Percentiles rank a stretch among this genome's conserved stretches.
Conservation (phyloP, 1,140 invertebrate genomes). For the Drepana arcuata region DNA sequence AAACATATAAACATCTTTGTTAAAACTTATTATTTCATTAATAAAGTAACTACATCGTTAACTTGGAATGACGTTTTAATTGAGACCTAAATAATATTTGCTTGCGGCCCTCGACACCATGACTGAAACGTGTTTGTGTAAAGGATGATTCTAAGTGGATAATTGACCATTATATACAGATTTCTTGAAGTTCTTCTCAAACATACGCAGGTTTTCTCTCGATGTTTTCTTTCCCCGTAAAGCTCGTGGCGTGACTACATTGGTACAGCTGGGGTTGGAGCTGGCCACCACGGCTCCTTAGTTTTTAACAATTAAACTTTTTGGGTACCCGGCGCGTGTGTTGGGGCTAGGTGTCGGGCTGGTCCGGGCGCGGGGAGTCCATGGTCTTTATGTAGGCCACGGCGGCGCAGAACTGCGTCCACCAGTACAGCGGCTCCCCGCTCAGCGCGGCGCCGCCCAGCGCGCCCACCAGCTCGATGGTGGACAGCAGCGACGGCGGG, state of each 20-base stretch:
- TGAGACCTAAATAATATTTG: too few relatives aligned
- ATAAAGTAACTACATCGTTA: too few relatives aligned
- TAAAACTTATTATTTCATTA: too few relatives aligned
- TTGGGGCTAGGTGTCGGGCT: conserved; percentile 33
- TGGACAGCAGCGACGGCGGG: conserved; percentile 94
- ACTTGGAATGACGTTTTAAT: too few relatives aligned
- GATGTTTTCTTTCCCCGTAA: too few relatives aligned
- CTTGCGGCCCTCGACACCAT: too few relatives aligned
- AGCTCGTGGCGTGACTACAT: too few relatives aligned
- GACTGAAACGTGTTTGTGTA: too few relatives aligned
- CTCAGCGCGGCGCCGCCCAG: conserved; percentile 88
- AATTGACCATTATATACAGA: too few relatives aligned
- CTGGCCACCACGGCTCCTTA: neutral
- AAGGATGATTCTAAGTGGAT: too few relatives aligned
- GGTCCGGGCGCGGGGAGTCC: conserved; percentile 76
- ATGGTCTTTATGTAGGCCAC: conserved; percentile 99
- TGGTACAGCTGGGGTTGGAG: neutral
- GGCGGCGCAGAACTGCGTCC: conserved; percentile 97
- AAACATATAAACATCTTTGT: neutral
- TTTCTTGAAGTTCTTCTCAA: too few relatives aligned
- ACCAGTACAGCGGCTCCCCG: conserved; percentile 98
- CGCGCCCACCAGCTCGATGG: conserved; percentile 95
- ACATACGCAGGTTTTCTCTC: too few relatives aligned
- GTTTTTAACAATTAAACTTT: neutral
- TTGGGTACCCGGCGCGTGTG: conserved; percentile 24